phyloP scores from a whole-genome alignment of 2,797 vertebrate species.

The Hypotaenidia philippensis region DNA sequence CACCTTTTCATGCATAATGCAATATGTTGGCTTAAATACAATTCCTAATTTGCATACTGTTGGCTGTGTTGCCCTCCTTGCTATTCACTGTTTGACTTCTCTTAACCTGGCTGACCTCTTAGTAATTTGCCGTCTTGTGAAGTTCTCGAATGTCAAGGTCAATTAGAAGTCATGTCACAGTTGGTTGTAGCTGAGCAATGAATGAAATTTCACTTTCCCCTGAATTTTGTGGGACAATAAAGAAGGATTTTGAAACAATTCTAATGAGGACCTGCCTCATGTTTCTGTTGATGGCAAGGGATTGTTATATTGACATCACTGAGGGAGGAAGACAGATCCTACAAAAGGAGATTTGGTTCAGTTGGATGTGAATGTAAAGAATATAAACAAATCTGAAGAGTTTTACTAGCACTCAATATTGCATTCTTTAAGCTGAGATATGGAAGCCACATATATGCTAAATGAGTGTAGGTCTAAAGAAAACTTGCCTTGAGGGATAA shows the following conservation, averaged over 20 bases:
- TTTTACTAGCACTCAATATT: not conserved
- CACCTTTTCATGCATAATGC: conserved; percentile 80
- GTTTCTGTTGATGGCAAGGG: not conserved
- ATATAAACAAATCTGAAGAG: not conserved
- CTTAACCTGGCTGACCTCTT: conserved; percentile 5
- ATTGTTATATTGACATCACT: not conserved
- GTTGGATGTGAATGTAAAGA: not conserved
- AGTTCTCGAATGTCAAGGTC: conserved; percentile 30
- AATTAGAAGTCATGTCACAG: not conserved
- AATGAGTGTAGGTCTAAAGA: not conserved
- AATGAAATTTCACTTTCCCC: not conserved
- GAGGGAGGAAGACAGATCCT: not conserved
- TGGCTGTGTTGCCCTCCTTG: conserved; percentile 9
- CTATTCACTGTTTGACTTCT: conserved; percentile 6
- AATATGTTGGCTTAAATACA: conserved; percentile 57
- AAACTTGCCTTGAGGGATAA: not conserved
- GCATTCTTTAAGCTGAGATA: not conserved
- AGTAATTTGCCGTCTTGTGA: not conserved
- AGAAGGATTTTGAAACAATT: not conserved
- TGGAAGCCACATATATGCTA: not conserved
- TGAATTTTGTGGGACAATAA: not conserved
- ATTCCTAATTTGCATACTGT: conserved; percentile 51
- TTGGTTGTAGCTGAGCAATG: not conserved
- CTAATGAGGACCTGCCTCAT: not conserved
- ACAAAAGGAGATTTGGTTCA: not conserved